These are phyloP conservation scores for Dromiciops gliroides DNA, from an alignment of 2,113 vertebrate species.

Conservation along the genomic window DNA sequence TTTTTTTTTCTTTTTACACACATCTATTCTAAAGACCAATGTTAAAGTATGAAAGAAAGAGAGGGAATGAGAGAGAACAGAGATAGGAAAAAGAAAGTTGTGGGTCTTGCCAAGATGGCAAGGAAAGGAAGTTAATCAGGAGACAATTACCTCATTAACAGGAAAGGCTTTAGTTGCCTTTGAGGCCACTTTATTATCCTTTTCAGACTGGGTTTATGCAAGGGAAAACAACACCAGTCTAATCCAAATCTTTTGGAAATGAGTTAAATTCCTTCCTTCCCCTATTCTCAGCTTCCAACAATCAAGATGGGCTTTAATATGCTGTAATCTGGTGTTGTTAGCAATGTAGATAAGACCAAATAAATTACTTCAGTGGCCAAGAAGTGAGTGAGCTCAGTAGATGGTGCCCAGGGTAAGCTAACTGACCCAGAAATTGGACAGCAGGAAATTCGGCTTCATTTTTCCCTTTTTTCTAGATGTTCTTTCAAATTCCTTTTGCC, in stretches of 20 bases:
- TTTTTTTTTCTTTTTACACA: no score
- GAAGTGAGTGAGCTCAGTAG: not conserved
- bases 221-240: conserved; percentile 35
- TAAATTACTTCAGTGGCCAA: not conserved
- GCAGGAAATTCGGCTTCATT: conserved; percentile 49
- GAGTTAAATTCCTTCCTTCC: conserved; percentile 48
- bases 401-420: not conserved
- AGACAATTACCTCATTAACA: conserved; percentile 43
- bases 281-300: not conserved
- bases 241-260: conserved; percentile 59
- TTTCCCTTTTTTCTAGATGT: not conserved
- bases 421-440: not conserved
- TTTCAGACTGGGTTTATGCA: conserved; percentile 24
- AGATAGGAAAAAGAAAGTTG: not conserved
- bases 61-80: conserved; percentile 14
- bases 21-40: not conserved
- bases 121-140: conserved; percentile 29
- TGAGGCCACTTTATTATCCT: conserved; percentile 40
- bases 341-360: conserved; percentile 1
- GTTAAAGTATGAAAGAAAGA: not conserved
- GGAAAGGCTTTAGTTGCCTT: conserved; percentile 45
- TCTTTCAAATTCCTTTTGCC: not conserved
- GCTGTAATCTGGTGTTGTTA: conserved; percentile 1
- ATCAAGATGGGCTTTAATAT: not conserved
- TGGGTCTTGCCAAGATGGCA: not conserved